Base-by-base conservation (phyloP, 1,140 invertebrate genomes). In the Tetraneura akinire region DNA sequence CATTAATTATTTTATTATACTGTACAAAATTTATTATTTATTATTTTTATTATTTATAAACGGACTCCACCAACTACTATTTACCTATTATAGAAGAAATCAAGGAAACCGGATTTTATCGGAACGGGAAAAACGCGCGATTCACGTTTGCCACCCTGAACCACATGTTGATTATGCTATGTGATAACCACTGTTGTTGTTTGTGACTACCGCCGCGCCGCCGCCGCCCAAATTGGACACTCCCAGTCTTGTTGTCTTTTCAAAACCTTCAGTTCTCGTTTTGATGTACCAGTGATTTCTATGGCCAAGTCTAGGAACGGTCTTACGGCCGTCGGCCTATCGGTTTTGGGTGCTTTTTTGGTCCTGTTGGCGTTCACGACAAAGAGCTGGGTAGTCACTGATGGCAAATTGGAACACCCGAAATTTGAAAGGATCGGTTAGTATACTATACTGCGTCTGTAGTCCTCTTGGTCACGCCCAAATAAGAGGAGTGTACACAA, bases 331-430 rank as follows among this genome's bases (percentile, higher is more conserved):
- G 87, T 91, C 47, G 86, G 86, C 45, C 89, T 91, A 83, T 91
- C 91, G 73, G 85, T 86, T 37, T 82, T 91, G 60, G 91, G 91
- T 26, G 92, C 92, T 84, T 81, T 94, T 81, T 90, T 94, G 81
- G 90, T 96, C 81, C 86, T 97, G 8, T 91, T 97, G 80, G 91
- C 95, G 3, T 98, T 97, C 86, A 92, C 92, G 80, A 95, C 95
- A 83, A 95, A 96, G 32, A 94, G 94, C 85, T 98, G 96, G 96
- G 86, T 98, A 29, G 91, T 94, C 82, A 94, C 93, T 18, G 94
- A 96, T 87, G 92, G 93, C 4, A 90, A 92, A 86, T 86, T 95
- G 23, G 87, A 88, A 81, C 89, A 93, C 83, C 92, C 93, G 18
- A 91, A 92, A 84, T 96, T 96, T 86, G 86, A 91, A 71, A 91